Conservation (phyloP, 1,140 invertebrate species). For the Oreohelix idahoensis region DNA sequence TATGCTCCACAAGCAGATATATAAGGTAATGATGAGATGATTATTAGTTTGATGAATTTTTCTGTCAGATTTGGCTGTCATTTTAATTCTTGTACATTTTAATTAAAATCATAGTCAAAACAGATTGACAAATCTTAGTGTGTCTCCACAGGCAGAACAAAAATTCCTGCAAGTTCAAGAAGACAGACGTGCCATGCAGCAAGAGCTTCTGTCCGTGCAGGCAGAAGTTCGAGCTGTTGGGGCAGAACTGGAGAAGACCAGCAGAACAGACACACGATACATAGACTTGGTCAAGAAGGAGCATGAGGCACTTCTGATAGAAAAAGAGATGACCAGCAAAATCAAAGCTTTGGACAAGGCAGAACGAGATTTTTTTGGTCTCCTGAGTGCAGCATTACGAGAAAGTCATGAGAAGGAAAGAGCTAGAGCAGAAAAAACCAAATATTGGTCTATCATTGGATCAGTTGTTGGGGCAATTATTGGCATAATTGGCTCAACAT, state of each 20-base stretch:
- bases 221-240: constrained; percentile 79
- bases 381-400: constrained; percentile 80
- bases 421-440: constrained; percentile 82
- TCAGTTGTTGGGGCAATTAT: constrained; percentile 81
- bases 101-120: too few relatives aligned
- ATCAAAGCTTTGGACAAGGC: constrained; percentile 70
- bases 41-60: too few relatives aligned
- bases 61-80: too few relatives aligned
- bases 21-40: too few relatives aligned
- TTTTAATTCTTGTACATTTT: too few relatives aligned
- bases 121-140: constrained; percentile 17
- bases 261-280: constrained; percentile 81
- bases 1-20: too few relatives aligned
- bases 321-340: constrained; percentile 67
- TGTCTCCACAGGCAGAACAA: constrained; percentile 75
- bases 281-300: constrained; percentile 76
- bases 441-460: constrained; percentile 85
- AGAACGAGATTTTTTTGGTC: constrained; percentile 80
- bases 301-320: constrained; percentile 72
- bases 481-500: constrained; percentile 79
- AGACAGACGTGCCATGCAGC: constrained; percentile 76
- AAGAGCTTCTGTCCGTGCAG: constrained; percentile 76
- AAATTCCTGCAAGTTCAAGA: constrained; percentile 79
- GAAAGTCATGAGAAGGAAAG: constrained; percentile 83
- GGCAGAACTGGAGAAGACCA: constrained; percentile 80